phyloP scores from a whole-genome alignment of 37 sponge, comb jelly and placozoan species.

The Cliona cf. orientalis region DNA sequence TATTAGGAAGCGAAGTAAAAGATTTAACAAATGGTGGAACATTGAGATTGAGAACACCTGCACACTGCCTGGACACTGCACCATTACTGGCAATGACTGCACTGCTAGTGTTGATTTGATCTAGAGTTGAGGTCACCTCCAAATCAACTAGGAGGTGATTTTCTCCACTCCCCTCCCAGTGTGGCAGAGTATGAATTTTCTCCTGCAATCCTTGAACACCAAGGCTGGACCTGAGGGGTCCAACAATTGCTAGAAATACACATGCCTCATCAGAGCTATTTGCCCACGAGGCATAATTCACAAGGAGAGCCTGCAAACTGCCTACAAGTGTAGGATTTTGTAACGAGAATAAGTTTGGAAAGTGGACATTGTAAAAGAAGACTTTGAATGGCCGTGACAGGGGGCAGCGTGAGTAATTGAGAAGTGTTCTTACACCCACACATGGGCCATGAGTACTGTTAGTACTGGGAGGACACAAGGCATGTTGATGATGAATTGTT shows the following conservation, averaged over 20 bases:
- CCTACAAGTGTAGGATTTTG: neutral
- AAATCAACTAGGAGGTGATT: constrained; percentile 58
- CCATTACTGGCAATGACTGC: neutral
- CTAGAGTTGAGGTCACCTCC: neutral
- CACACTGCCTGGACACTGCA: neutral
- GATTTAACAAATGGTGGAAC: neutral
- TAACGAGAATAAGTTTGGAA: neutral
- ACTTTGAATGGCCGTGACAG: constrained; percentile 41
- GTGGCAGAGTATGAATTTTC: neutral
- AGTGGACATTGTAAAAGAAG: constrained; percentile 25
- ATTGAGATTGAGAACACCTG: neutral
- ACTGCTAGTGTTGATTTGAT: neutral
- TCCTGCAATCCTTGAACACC: neutral
- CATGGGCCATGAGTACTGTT: too few species aligned
- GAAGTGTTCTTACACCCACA: too few species aligned
- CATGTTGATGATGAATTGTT: too few species aligned
- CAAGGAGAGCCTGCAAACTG: neutral
- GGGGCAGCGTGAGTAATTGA: constrained; percentile 44
- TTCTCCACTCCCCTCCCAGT: constrained; percentile 39
- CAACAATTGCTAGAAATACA: constrained; percentile 29
- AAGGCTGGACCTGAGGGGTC: neutral
- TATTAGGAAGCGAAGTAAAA: neutral
- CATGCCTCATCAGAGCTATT: constrained; percentile 37
- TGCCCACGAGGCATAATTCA: neutral
- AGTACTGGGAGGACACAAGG: too few species aligned